A percentile compares a stretch with the other conserved stretches of the same genome.
These are phyloP conservation scores for Bothrops alternatus DNA, from an alignment of 2,797 vertebrate genomes.

Conservation along the genomic window DNA sequence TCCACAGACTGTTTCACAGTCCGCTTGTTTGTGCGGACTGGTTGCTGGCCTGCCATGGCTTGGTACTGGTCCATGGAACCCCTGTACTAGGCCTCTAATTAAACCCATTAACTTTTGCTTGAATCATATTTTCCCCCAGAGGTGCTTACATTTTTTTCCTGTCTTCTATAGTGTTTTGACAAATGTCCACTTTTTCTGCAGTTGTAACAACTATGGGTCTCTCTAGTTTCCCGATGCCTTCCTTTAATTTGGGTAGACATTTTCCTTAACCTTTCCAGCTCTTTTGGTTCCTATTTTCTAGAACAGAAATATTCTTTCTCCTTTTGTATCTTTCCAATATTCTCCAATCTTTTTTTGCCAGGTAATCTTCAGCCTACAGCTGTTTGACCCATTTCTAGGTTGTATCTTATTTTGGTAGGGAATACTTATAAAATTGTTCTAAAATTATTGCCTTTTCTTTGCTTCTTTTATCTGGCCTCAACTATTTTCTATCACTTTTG, in stretches of 20 bases:
- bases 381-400: too few relatives aligned
- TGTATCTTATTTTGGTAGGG: too few relatives aligned
- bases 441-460: too few relatives aligned
- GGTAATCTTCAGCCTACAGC: too few relatives aligned
- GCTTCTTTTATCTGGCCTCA: too few relatives aligned
- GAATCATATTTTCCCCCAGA: background rate
- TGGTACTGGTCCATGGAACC: fast-evolving
- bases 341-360: background rate
- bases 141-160: background rate
- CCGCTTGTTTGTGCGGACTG: background rate
- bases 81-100: background rate
- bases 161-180: background rate
- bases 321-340: background rate
- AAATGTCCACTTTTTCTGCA: background rate
- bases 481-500: too few relatives aligned
- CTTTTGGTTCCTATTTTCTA: background rate
- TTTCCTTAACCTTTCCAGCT: background rate
- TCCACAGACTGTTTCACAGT: too few relatives aligned
- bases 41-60: background rate
- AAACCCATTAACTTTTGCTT: background rate
- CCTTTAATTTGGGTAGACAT: background rate
- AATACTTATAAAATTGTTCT: too few relatives aligned
- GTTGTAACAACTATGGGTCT: background rate
- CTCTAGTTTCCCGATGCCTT: background rate
- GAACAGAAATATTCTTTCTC: background rate